Evolutionary conservation across 2,797 vertebrate species (phyloP), one percentile per base, ranked within the genome.

Genomic region (Silurus aristotelis): DNA sequence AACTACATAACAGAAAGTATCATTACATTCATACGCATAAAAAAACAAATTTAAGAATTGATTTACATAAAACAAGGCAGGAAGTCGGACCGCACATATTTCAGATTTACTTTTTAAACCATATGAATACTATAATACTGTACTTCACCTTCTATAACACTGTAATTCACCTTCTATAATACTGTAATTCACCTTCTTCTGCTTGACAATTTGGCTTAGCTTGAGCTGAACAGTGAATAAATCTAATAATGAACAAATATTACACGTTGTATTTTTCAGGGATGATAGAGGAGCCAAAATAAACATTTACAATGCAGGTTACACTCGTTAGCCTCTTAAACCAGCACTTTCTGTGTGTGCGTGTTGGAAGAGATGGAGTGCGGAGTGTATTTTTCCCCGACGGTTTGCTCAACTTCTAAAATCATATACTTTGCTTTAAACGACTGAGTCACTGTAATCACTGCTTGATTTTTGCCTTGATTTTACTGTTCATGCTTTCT

Each of bases 401-500:
- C 8, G 31, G 76, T 78, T 61, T n/a, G 58, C 58, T 78, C 61
- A 43, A 43, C 61, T 22, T 61, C 31, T 61, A 63, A 61, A 43
- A n/a, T 61, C 43, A 15, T 61, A n/a, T 20, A 31, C 73, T 12
- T 0, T 43, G 58, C 55, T 27, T 25, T 83, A 68, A 63, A 31
- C 13, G 61, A 56, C 38, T 38, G 17, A 38, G 75, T 77, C 55
- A n/a, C 31, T 83, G 46, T 79, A 58, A 66, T 43, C 27, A 46
- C 83, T 43, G 72, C 48, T 43, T 66, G 27, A 60, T 31, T 31
- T 31, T 76, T 58, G 25, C 79, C 46, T 73, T 72, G 67, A 80
- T 60, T 80, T 75, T 83, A 80, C 38, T 68, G 31, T 82, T 75
- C 9, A 14, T 86, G 72, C 82, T 83, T 63, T 80, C 43, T 80